Conservation (phyloP, 2,113 vertebrate genomes). For the Syngnathoides biaculeatus region DNA sequence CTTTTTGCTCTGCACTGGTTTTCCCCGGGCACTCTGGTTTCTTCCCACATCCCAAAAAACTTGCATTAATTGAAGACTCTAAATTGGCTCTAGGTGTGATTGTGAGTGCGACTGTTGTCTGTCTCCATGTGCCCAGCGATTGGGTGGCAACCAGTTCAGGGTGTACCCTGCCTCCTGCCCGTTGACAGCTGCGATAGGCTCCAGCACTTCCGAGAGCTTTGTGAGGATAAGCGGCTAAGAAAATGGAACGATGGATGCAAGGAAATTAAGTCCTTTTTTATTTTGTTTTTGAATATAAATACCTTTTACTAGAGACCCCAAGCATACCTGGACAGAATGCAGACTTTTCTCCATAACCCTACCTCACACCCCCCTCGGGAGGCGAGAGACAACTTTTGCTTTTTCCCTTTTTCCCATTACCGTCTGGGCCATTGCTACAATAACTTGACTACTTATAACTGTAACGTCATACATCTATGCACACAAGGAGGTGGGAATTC, state of each 20-base stretch:
- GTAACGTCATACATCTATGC: background rate
- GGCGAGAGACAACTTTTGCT: constrained; percentile 1
- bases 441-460: background rate
- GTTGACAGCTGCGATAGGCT: no score
- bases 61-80: no score
- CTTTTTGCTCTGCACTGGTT: constrained; percentile 17
- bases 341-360: constrained; percentile 41
- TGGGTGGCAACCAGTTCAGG: no score
- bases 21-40: no score
- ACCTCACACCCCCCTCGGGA: constrained; percentile 24
- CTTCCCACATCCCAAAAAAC: no score
- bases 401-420: constrained; percentile 1
- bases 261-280: background rate
- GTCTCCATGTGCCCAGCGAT: no score
- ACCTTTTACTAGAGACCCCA: constrained; percentile 1
- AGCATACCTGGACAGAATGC: constrained; percentile 47
- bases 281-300: background rate
- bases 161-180: no score
- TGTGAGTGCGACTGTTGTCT: no score
- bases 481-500: background rate
- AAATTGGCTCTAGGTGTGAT: no score
- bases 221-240: no score
- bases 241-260: no score
- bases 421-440: background rate
- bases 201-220: no score